Base-by-base conservation (phyloP, 1,140 invertebrate species). In the Polyergus mexicanus region DNA sequence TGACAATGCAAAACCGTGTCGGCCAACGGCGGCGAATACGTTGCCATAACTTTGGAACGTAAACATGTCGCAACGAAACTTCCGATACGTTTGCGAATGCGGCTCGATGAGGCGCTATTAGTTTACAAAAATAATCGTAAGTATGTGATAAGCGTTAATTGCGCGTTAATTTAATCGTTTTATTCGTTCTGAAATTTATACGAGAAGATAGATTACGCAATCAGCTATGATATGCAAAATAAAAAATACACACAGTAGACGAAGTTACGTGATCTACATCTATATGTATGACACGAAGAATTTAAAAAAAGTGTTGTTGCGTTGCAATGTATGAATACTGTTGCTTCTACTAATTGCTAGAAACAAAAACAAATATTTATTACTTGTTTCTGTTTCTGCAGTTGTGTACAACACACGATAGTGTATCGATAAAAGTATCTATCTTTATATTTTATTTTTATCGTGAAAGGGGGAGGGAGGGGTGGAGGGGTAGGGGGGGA, bases 1-100 rank as follows among this genome's bases (percentile, higher is more conserved):
- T 80, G 66, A 80, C 88, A 41, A 56, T 56, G 88, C 51, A 85
- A 62, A 89, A 72, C n/a, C 58, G 66, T 68, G 86, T 77, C 58
- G 66, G 32, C 13, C 32, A 69, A 58, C 51, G 22, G 11, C 22
- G 76, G 41, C 10, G 16, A 78, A 78, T 8, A 54, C 32, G 32
- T 51, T 66, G 63, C 13, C 22, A 3, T 80, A 77, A 77, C 44
- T 77, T 75, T 65, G 6, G 60, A 44, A 44, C 72, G 32, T 19
- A 41, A 44, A 25, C 41, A 28, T 7, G 10, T 10, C 0, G 32
- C 25, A 25, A 38, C 8, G n/a, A n/a, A n/a, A 19, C 35, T 28
- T 41, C n/a, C n/a, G 19, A 44, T 38, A 38, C 35, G 35, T 22
- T 66, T 6, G 35, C 22, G 5, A 1, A 41, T 3, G 19, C n/a